Conservation (phyloP, 1,140 invertebrate genomes). For the Listronotus bonariensis region DNA sequence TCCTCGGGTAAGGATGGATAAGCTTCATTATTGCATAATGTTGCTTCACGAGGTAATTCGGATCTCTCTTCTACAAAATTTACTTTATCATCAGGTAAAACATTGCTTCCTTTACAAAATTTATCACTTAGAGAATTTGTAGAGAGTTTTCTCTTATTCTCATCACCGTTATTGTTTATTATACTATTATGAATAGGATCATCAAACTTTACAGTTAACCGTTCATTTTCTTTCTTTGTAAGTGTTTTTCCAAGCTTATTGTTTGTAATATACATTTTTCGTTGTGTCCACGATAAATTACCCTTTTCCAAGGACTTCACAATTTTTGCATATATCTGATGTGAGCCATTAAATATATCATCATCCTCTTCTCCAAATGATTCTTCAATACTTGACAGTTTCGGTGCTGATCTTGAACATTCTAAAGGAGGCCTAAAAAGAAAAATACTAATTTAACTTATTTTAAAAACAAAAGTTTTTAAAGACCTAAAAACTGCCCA, state of each 20-base stretch:
- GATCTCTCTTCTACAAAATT: not conserved
- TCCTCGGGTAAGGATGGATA: not conserved
- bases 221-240: not conserved
- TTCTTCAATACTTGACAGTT: conserved; percentile 93
- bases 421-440: conserved; percentile 80
- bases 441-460: not conserved
- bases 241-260: not conserved
- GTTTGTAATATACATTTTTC: conserved; percentile 23
- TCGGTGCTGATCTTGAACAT: conserved; percentile 93
- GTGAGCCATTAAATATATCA: conserved; percentile 59
- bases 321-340: conserved; percentile 41
- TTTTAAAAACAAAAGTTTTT: too few species aligned
- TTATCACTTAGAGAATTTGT: too few species aligned
- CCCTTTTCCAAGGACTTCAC: conserved; percentile 47
- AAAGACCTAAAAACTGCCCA: too few species aligned
- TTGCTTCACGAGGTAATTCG: not conserved
- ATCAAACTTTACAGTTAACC: not conserved
- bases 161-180: too few species aligned
- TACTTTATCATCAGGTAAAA: not conserved
- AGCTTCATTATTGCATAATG: not conserved
- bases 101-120: not conserved
- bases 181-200: too few species aligned
- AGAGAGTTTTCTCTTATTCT: too few species aligned
- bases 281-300: conserved; percentile 38
- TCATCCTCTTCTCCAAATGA: conserved; percentile 80